phyloP scores from a whole-genome alignment of 2,888 invertebrate species.

The Aphidius colemani region DNA sequence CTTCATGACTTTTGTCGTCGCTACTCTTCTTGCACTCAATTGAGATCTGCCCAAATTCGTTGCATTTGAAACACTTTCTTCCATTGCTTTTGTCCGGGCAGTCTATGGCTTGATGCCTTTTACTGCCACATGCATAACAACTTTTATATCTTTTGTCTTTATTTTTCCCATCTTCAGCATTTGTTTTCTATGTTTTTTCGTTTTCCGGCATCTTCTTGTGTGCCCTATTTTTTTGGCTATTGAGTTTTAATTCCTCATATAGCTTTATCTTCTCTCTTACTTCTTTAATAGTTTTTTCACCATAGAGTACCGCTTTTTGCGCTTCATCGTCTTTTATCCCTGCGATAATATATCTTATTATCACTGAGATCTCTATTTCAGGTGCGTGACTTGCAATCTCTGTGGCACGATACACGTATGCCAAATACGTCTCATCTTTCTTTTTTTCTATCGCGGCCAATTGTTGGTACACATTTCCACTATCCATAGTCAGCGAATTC shows the following conservation, averaged over 20 bases:
- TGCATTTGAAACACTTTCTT: neutral
- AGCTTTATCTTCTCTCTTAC: too few relatives aligned
- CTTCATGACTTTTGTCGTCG: neutral
- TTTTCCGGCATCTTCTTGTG: neutral
- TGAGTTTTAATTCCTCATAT: constrained; percentile 1
- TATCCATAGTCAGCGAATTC: too few relatives aligned
- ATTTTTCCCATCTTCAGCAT: neutral
- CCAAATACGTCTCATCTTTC: neutral
- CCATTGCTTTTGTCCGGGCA: neutral
- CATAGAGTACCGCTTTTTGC: too few relatives aligned
- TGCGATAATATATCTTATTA: too few relatives aligned
- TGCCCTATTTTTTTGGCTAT: neutral
- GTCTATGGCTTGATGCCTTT: neutral
- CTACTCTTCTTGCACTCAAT: neutral
- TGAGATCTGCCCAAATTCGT: neutral
- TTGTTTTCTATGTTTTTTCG: neutral
- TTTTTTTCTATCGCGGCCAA: too few relatives aligned
- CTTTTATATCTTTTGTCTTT: neutral
- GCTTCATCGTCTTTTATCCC: too few relatives aligned
- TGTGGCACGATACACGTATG: neutral
- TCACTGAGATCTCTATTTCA: too few relatives aligned
- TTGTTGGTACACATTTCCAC: too few relatives aligned
- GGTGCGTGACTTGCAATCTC: too few relatives aligned
- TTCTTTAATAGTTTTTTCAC: neutral
- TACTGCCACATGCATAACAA: neutral